Percentiles rank a stretch among this genome's conserved stretches.
These are phyloP conservation scores for Muntiacus reevesi DNA, from an alignment of 2,113 vertebrate genomes.

Conservation along the genomic window DNA sequence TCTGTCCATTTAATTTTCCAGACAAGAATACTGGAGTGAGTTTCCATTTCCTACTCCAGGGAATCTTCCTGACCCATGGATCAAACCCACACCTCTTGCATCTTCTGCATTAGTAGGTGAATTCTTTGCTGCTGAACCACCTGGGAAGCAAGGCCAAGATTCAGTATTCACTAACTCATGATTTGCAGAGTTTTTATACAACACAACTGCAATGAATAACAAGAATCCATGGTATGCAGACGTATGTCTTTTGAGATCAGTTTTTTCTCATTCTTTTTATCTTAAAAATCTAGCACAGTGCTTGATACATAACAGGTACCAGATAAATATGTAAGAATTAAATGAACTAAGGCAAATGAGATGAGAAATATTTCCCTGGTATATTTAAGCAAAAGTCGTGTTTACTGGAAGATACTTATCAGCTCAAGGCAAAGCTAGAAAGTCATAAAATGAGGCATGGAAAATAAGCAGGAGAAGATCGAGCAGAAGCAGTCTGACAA, in stretches of 20 bases:
- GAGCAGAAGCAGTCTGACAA: fast-evolving
- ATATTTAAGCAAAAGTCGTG: background rate
- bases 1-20: background rate
- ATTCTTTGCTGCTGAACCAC: background rate
- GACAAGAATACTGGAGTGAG: background rate
- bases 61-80: background rate
- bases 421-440: background rate
- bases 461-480: background rate
- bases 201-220: background rate
- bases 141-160: background rate
- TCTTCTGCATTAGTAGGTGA: background rate
- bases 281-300: background rate
- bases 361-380: background rate
- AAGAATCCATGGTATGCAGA: background rate
- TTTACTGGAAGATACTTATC: background rate
- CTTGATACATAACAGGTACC: background rate
- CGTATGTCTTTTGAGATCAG: background rate
- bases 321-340: background rate
- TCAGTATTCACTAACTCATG: background rate
- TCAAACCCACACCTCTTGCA: background rate
- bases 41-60: background rate
- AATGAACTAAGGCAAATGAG: background rate
- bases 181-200: background rate
- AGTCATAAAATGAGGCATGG: background rate
- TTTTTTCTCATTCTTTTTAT: background rate